Base-by-base conservation (phyloP, 2,797 vertebrate species). In the Hirundo rustica region DNA sequence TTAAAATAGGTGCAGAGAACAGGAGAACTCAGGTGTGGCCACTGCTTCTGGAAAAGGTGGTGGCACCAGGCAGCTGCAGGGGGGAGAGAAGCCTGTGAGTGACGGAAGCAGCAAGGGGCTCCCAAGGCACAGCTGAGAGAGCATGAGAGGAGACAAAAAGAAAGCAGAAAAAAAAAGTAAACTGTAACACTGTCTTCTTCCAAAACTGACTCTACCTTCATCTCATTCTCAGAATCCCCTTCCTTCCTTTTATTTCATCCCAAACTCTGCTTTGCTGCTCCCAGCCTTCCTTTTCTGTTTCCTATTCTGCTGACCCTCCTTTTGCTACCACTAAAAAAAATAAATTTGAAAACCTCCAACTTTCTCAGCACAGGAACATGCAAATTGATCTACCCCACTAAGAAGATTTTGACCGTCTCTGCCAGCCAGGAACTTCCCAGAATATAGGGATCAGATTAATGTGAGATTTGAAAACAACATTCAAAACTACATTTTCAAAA, bases 401-500 rank as follows among this genome's bases (percentile, higher is more conserved):
- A 70, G 61, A 57, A 27, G 34, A 34, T 66, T 64, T 85, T 74
- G 48, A 21, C 61, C 87, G 34, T 29, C 50, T 89, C 60, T 88
- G 36, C 61, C 36, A 91, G 21, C 19, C 38, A 71, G 80, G 64
- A 80, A 45, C 74, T 95, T 93, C 87, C 75, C 78, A 93, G 60
- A 11, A 44, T 50, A 77, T 32, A 53, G 89, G 91, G 36, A 67
- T 20, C 4, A 19, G 16, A 79, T 74, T 80, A 92, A 55, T 27
- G 22, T 42, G 48, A 92, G 40, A 79, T 87, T 87, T 85, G 48
- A 87, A 88, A 89, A 27, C 57, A 87, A 87, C 36, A 40, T 71
- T 87, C 38, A 74, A 89, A 91, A 22, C 10, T 85, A 87, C 14
- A 44, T 82, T 94, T 95, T 89, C 55, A 83, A 76, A 89, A 67